Base-by-base conservation (phyloP, 1,140 invertebrate species). In the Bombus breviceps region DNA sequence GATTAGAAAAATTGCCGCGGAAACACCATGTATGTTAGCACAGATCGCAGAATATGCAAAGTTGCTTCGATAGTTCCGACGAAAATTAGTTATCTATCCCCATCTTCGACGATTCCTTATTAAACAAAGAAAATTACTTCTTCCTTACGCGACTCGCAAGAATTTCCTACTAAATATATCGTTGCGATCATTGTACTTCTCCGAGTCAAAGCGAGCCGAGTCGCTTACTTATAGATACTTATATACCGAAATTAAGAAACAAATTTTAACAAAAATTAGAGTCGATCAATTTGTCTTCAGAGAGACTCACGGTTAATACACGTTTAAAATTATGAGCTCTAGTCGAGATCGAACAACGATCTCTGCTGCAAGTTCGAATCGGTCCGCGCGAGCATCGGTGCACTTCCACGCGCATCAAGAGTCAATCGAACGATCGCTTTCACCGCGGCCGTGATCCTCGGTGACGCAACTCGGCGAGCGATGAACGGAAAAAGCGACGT, bases 401-500 rank as follows among this genome's bases (percentile, higher is more conserved):
- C 47, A 53, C 18, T 53, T 53, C 18, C 47, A 53, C 47, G 47
- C 18, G 47, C 47, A 22, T 53, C 47, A 2, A 53, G 47, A 53
- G 47, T 53, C 62, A 8, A 82, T 66, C 64, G 62, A n/a, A n/a
- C 68, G 68, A 62, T 85, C 68, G 83, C 83, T 85, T 85, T 85
- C 83, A 85, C 83, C 64, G 41, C 1, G 47, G n/a, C 71, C 47
- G 81, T 71, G 81, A 83, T 83, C 53, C 57, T n/a, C 77, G 28
- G 22, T 85, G 83, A 85, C 34, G 83, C 77, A 85, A 85, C 59
- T 28, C 9, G 53, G 0, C 69, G 57, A 47, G 76, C 57, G 57
- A 85, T 80, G 69, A 80, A 85, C 77, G 69, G 69, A 77, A 85
- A 85, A 85, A 85, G 28, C 83, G 83, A 41, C 57, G 77, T 85